Evolutionary conservation across 2,113 vertebrate genomes (phyloP).

Genomic region (Pelecanus crispus): DNA sequence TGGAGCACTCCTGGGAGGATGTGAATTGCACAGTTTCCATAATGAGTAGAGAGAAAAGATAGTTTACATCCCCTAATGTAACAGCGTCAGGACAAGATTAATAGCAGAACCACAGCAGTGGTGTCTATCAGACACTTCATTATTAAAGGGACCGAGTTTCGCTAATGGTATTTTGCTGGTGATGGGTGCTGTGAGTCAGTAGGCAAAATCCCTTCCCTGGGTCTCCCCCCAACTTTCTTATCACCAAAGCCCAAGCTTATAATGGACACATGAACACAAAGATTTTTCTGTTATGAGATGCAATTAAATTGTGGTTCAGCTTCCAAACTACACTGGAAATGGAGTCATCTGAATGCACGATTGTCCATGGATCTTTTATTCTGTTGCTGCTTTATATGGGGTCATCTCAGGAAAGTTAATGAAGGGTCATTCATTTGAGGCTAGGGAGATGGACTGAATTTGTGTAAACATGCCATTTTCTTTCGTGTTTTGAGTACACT

Average conservation of each 20-base stretch:
- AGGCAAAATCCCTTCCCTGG: slow-evolving; percentile 7
- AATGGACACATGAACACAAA: not conserved
- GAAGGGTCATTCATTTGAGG: not conserved
- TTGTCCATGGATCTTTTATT: not conserved
- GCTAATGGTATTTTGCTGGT: slow-evolving; percentile 31
- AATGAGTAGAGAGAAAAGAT: slow-evolving; percentile 56
- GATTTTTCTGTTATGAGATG: not conserved
- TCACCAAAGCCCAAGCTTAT: slow-evolving; percentile 2
- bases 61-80: slow-evolving; percentile 54
- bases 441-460: not conserved
- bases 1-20: slow-evolving; percentile 61
- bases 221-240: slow-evolving; percentile 11
- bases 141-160: slow-evolving; percentile 26
- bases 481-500: not conserved
- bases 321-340: not conserved
- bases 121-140: slow-evolving; percentile 42
- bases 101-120: not conserved
- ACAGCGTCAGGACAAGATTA: slow-evolving; percentile 46
- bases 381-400: not conserved
- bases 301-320: slow-evolving; percentile 25
- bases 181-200: slow-evolving; percentile 11
- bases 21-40: slow-evolving; percentile 47
- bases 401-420: not conserved
- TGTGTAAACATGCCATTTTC: not conserved
- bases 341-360: not conserved